Evolutionary conservation across 2,797 vertebrate genomes (phyloP), one percentile per base, ranked within the genome.

Genomic region (Phrynocephalus guinanensis): DNA sequence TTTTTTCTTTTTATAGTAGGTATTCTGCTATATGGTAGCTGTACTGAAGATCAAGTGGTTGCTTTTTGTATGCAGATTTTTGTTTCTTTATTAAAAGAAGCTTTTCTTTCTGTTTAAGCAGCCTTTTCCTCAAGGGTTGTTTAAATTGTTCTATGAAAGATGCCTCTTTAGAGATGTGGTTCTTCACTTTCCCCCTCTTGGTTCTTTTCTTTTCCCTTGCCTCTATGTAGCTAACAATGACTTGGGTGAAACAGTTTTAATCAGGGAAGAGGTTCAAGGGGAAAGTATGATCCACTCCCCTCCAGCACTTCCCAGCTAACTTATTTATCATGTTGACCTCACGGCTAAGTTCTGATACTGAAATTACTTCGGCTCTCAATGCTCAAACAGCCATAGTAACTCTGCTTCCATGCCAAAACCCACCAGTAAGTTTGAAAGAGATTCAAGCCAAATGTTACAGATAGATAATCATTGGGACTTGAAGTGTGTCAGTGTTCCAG

Each of bases 1-100:
- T 24, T 2, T 22, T 91, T 91, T 3, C 71, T 92, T 90, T 93
- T 89, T 91, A 88, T 90, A 13, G 84, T 68, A 93, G 79, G 52
- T n/a, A 70, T 91, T 2, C 50, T 90, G 78, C 22, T 60, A 11
- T 60, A 11, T 79, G 90, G 16, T 83, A 4, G 90, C 94, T 87
- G 15, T 79, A n/a, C 52, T 91, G 83, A 81, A 63, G 71, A 86
- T 90, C 73, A 87, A 24, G 6, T 87, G 81, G 93, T 90, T 88
- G 60, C 60, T 63, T 63, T 63, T 63, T 63, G 60, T 63, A 63
- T 70, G 28, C 15, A 87, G 93, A 82, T 60, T 92, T 71, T 86
- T 79, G 92, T 93, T 86, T 71, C 48, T 33, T 83, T 71, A 16
- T 30, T 10, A 63, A 63, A 63, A 63, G 60, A 63, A 63, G 60